Evolutionary conservation across 2,888 invertebrate species (phyloP).

Genomic region (Folsomia manolachei): DNA sequence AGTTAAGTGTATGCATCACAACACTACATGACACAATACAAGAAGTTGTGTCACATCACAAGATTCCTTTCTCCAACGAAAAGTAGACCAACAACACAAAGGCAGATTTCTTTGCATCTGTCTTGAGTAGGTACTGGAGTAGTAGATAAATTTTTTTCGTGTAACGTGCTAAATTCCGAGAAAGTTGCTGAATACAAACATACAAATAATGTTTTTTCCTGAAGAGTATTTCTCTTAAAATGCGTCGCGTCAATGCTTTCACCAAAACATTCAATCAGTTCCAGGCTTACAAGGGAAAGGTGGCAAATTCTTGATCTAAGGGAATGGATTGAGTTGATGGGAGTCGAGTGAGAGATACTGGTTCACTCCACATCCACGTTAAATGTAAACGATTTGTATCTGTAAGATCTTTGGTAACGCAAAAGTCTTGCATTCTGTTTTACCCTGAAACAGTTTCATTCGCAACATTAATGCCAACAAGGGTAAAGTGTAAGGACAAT

Average conservation of each 20-base stretch:
- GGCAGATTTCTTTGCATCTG: neutral
- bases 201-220: neutral
- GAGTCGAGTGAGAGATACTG: neutral
- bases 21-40: neutral
- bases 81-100: no score
- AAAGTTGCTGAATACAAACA: neutral
- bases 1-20: neutral
- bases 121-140: neutral
- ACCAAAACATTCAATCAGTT: neutral
- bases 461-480: neutral
- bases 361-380: neutral
- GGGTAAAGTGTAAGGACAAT: conserved; percentile 5
- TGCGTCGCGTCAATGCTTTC: neutral
- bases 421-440: neutral
- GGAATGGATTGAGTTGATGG: neutral
- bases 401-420: neutral
- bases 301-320: neutral
- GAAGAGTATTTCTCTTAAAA: neutral
- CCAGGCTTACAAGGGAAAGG: neutral
- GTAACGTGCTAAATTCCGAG: no score
- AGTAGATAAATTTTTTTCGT: neutral
- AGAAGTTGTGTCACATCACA: neutral
- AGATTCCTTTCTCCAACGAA: neutral
- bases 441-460: neutral
- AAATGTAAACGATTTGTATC: conserved; percentile 2